A percentile compares a stretch with the other conserved stretches of the same genome.
phyloP scores from a whole-genome alignment of 2,888 invertebrate species.

The Agapetus fuscipes region DNA sequence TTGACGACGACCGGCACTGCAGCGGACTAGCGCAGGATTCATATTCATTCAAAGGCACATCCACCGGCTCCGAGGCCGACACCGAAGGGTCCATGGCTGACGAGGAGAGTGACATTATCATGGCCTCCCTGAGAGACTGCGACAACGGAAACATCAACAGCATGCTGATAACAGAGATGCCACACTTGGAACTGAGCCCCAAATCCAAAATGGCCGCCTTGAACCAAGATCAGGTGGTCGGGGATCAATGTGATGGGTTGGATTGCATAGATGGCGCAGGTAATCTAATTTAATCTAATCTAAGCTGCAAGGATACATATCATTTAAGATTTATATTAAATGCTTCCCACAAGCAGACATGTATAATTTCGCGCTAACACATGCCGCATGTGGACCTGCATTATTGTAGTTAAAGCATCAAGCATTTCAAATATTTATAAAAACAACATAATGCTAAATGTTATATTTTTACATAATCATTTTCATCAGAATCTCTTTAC shows the following conservation, averaged over 20 bases:
- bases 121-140: constrained; percentile 16
- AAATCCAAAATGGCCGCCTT: constrained; percentile 38
- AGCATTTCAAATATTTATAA: too few species aligned
- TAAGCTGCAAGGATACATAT: too few species aligned
- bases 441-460: too few species aligned
- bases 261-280: constrained; percentile 13
- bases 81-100: constrained; percentile 42
- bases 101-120: constrained; percentile 26
- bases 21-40: constrained; percentile 31
- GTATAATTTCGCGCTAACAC: too few species aligned
- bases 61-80: constrained; percentile 51
- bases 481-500: too few species aligned
- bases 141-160: constrained; percentile 26
- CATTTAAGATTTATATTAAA: too few species aligned
- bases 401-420: too few species aligned
- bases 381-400: too few species aligned
- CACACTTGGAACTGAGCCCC: constrained; percentile 25
- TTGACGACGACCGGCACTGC: constrained; percentile 8
- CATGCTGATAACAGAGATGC: constrained; percentile 25
- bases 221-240: constrained; percentile 29
- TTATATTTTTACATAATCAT: too few species aligned
- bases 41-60: constrained; percentile 29
- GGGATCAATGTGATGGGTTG: constrained; percentile 1
- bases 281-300: too few species aligned
- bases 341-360: too few species aligned